Percentiles rank a stretch among this genome's conserved stretches.
Conservation (phyloP, 2,888 invertebrate species). For the Axea sp. region DNA sequence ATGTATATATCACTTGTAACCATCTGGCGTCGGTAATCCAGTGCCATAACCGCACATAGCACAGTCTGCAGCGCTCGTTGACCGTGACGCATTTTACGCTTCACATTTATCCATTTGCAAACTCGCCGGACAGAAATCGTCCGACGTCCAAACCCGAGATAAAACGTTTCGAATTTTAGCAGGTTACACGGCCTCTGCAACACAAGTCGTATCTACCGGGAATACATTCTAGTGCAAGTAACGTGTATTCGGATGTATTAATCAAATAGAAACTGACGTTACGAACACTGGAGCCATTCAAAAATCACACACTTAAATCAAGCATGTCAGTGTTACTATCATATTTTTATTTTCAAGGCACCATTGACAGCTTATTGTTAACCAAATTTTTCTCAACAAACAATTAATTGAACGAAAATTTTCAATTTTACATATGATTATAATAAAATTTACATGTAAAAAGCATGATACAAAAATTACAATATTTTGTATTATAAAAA, state of each 20-base stretch:
- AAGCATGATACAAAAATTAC: too few relatives aligned
- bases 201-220: conserved; percentile 24
- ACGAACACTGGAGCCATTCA: conserved; percentile 3
- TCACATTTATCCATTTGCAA: conserved; percentile 62
- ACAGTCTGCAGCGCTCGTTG: conserved; percentile 64
- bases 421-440: too few relatives aligned
- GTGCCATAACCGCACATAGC: conserved; percentile 58
- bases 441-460: too few relatives aligned
- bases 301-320: conserved; percentile 8
- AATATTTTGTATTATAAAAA: too few relatives aligned
- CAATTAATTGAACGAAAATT: too few relatives aligned
- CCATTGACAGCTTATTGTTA: too few relatives aligned
- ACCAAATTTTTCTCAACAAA: too few relatives aligned
- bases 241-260: conserved; percentile 29
- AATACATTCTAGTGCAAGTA: conserved; percentile 11
- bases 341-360: too few relatives aligned
- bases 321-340: too few relatives aligned
- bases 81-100: conserved; percentile 69
- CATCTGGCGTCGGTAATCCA: conserved; percentile 79
- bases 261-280: conserved; percentile 25
- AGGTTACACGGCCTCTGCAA: conserved; percentile 7
- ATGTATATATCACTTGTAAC: conserved; percentile 67
- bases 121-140: conserved; percentile 27
- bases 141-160: conserved; percentile 1
- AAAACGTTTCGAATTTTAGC: conserved; percentile 34